Evolutionary conservation across 2,113 vertebrate species (phyloP).

Genomic region (Stigmatopora argus): DNA sequence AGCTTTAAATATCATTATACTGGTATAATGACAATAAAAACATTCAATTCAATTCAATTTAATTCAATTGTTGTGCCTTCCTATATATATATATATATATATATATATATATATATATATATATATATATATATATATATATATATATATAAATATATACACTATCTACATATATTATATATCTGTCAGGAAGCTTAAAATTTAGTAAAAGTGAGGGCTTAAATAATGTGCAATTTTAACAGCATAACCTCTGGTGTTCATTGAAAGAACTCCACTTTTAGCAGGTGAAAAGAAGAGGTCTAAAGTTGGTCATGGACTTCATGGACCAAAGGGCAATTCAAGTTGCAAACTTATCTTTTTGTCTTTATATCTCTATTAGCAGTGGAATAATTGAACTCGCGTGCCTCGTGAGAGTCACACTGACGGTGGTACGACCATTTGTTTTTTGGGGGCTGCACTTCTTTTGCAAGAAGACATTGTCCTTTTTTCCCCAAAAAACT

Average conservation of each 20-base stretch:
- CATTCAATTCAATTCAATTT: too few species aligned
- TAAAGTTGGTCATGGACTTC: background rate
- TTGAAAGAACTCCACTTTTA: background rate
- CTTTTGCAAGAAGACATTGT: slow-evolving; percentile 37
- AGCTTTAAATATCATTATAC: too few species aligned
- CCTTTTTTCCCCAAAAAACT: slow-evolving; percentile 43
- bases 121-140: too few species aligned
- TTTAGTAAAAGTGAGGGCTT: background rate
- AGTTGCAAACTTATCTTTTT: slow-evolving; percentile 15
- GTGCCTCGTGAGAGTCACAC: slow-evolving; percentile 41
- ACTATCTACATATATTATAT: background rate
- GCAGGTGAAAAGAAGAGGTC: background rate
- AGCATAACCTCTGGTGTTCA: background rate
- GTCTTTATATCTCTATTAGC: slow-evolving; percentile 50
- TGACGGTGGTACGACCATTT: slow-evolving; percentile 11
- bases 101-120: too few species aligned
- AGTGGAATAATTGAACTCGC: slow-evolving; percentile 29
- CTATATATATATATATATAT: too few species aligned
- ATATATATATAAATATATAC: too few species aligned
- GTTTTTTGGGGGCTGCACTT: slow-evolving; percentile 35
- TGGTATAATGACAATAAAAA: too few species aligned
- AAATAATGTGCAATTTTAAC: background rate
- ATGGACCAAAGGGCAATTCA: background rate
- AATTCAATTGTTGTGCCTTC: too few species aligned
- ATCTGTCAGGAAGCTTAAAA: background rate